These are phyloP conservation scores for Drosophila lacicola DNA, from an alignment of 2,888 invertebrate genomes.

Conservation along the genomic window DNA sequence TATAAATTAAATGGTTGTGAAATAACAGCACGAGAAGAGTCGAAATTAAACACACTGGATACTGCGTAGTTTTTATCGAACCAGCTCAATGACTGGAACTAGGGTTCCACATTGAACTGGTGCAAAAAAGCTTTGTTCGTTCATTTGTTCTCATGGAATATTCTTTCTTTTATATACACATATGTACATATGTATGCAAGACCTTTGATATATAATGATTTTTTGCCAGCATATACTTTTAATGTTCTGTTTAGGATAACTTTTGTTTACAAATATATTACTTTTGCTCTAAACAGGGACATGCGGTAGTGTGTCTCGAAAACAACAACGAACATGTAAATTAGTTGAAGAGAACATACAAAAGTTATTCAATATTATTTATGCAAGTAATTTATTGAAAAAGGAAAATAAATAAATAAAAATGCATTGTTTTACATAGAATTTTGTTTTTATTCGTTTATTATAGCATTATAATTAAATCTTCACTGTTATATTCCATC, in stretches of 20 bases:
- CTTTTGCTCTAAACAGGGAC: neutral
- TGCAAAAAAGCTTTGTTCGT: constrained; percentile 4
- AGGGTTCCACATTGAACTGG: neutral
- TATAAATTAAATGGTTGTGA: constrained; percentile 60
- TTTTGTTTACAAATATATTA: neutral
- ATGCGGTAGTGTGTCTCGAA: constrained; percentile 3
- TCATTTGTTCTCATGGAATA: constrained; percentile 1
- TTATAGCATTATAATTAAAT: constrained; percentile 49
- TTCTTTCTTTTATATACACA: neutral
- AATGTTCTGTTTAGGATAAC: neutral
- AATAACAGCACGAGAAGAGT: constrained; percentile 48
- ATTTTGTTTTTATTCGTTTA: constrained; percentile 34
- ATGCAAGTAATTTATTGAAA: constrained; percentile 19
- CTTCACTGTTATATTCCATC: constrained; percentile 31
- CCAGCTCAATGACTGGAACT: constrained; percentile 23
- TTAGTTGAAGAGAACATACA: neutral
- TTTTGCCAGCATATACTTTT: neutral
- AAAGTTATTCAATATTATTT: neutral
- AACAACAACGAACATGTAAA: neutral
- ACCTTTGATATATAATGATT: constrained; percentile 5
- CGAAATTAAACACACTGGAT: constrained; percentile 26
- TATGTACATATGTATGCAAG: neutral
- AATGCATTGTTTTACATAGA: constrained; percentile 11
- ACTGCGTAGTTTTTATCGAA: constrained; percentile 53
- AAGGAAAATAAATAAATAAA: neutral